phyloP scores from a whole-genome alignment of 23 tunicate genomes.

The Trididemnum nubilum region DNA sequence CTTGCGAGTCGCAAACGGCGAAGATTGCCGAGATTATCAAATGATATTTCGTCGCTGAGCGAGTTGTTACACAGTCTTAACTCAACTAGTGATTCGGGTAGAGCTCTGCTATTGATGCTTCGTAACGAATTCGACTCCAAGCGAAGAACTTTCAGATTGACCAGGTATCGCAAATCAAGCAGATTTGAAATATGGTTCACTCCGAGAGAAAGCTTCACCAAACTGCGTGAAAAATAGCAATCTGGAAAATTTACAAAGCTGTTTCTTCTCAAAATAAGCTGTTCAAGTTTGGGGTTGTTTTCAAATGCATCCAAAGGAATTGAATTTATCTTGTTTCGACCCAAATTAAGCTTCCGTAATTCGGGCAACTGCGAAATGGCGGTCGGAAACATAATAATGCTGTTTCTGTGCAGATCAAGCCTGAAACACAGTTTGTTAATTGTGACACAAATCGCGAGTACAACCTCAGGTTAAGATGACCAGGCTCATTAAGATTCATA shows the following conservation, averaged over 20 bases:
- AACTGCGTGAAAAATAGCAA: slow-evolving; percentile 25
- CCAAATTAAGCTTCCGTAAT: slow-evolving; percentile 54
- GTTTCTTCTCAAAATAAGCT: slow-evolving; percentile 57
- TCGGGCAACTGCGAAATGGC: slow-evolving; percentile 35
- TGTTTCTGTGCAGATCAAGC: slow-evolving; percentile 62
- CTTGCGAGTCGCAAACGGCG: slow-evolving; percentile 38
- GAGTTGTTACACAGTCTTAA: slow-evolving; percentile 50
- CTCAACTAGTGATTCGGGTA: slow-evolving; percentile 49
- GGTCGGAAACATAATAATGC: slow-evolving; percentile 30
- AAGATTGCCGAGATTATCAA: slow-evolving; percentile 33
- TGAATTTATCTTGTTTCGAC: slow-evolving; percentile 50
- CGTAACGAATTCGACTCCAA: slow-evolving; percentile 43
- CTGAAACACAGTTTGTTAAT: slow-evolving; percentile 28
- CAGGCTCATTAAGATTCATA: too few relatives aligned
- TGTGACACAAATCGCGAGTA: too few relatives aligned
- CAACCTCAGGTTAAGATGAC: too few relatives aligned
- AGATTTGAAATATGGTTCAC: slow-evolving; percentile 18
- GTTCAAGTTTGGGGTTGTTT: slow-evolving; percentile 33
- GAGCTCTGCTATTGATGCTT: slow-evolving; percentile 3
- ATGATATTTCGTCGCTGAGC: background rate
- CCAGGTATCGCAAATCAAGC: slow-evolving; percentile 32
- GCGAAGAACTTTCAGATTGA: slow-evolving; percentile 24
- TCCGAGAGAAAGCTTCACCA: slow-evolving; percentile 50
- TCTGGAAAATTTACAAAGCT: slow-evolving; percentile 32
- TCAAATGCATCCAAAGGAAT: slow-evolving; percentile 34